A percentile compares a stretch with the other conserved stretches of the same genome.
These are phyloP conservation scores for Caenorhabditis uteleia DNA, from an alignment of 2,888 invertebrate genomes.

Conservation along the genomic window DNA sequence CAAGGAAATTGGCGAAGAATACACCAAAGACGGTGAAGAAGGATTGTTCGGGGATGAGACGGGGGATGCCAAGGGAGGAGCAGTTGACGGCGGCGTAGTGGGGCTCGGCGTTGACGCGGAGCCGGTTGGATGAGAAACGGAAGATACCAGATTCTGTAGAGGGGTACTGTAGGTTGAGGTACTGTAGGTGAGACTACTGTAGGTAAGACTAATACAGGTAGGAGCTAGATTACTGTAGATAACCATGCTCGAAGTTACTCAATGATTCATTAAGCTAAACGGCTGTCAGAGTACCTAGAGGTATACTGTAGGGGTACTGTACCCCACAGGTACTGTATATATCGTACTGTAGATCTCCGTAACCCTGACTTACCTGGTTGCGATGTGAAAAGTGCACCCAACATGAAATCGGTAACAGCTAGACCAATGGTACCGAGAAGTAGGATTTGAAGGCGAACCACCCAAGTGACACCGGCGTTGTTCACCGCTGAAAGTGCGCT, in stretches of 20 bases:
- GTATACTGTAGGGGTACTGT: too few species aligned
- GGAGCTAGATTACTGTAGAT: too few species aligned
- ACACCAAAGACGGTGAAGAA: constrained; percentile 97
- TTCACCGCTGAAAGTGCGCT: constrained; percentile 80
- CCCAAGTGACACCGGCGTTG: constrained; percentile 96
- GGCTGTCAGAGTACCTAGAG: too few species aligned
- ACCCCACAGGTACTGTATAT: too few species aligned
- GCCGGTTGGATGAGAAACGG: constrained; percentile 83
- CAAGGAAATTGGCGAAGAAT: constrained; percentile 95
- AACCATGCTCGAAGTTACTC: too few species aligned
- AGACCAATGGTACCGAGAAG: constrained; percentile 84
- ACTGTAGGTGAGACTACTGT: not conserved
- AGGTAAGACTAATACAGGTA: too few species aligned
- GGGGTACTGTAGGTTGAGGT: not conserved
- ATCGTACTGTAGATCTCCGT: too few species aligned
- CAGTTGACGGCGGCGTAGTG: constrained; percentile 74
- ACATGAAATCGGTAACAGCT: constrained; percentile 89
- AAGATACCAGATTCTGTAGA: constrained; percentile 80
- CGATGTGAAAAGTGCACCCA: constrained; percentile 85
- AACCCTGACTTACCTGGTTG: constrained; percentile 79
- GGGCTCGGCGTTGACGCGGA: constrained; percentile 76
- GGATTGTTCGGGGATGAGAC: constrained; percentile 76
- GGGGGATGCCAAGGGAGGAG: constrained; percentile 38
- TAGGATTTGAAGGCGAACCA: constrained; percentile 89
- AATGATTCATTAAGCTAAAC: too few species aligned